Evolutionary conservation across 2,797 vertebrate species (phyloP).

Genomic region (Pseudochirops corinnae): DNA sequence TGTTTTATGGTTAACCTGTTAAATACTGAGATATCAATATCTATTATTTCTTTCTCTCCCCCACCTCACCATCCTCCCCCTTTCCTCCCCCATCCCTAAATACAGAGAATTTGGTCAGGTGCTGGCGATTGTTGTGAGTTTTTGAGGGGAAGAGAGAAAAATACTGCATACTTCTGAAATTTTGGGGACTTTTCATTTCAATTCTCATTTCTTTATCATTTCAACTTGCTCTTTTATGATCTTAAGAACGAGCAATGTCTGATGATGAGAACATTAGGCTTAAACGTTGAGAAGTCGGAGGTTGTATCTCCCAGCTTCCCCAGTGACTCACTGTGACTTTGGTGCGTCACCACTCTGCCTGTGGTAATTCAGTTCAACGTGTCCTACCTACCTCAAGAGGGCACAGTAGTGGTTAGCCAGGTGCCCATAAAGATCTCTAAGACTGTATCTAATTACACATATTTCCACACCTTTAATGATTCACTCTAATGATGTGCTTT

Average conservation of each 20-base stretch:
- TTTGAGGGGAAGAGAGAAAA: background rate
- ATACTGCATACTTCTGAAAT: background rate
- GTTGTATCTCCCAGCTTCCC: slow-evolving; percentile 31
- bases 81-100: background rate
- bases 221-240: slow-evolving; percentile 41
- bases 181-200: background rate
- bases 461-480: slow-evolving; percentile 58
- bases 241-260: slow-evolving; percentile 16
- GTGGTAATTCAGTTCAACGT: slow-evolving; percentile 34
- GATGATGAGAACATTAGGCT: slow-evolving; percentile 19
- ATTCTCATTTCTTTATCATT: background rate
- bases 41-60: background rate
- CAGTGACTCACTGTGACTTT: slow-evolving; percentile 41
- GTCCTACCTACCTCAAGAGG: slow-evolving; percentile 4
- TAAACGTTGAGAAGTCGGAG: background rate
- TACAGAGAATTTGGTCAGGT: background rate
- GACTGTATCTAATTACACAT: slow-evolving; percentile 52
- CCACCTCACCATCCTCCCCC: too few species aligned
- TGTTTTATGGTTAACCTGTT: background rate
- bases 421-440: slow-evolving; percentile 45
- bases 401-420: slow-evolving; percentile 47
- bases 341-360: slow-evolving; percentile 18
- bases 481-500: slow-evolving; percentile 2
- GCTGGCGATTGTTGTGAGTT: background rate
- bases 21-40: background rate